Base-by-base conservation (phyloP, 2,888 invertebrate genomes). In the Leucophora obtusa region DNA sequence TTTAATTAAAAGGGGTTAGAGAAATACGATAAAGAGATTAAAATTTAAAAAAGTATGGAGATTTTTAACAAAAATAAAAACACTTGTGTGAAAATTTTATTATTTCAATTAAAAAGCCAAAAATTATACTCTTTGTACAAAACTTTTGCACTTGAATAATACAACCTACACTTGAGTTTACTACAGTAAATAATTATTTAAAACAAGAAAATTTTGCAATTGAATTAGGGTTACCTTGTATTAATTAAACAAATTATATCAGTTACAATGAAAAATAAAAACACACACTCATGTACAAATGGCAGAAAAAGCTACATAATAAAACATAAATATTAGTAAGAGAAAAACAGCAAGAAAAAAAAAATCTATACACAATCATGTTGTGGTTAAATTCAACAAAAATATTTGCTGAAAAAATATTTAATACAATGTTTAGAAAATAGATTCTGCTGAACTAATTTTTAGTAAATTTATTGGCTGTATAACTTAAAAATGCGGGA, bases 1-100 rank as follows among this genome's bases (percentile, higher is more conserved):
- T 60, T 71, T 53, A 66, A 71, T 66, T 66, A 58, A 77, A 77
- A 28, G 47, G 60, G 43, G 53, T 59, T 65, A 59, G 18, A 58
- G 15, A 56, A 56, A 63, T 33, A 15, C 24, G 35, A 15, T 51
- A 33, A 60, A 54, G 6, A 28, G 38, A 68, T n/a, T 14, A 17
- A 21, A n/a, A 18, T 33, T 58, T 15, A 35, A 4, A 2, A 58
- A 58, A 58, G 58, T 58, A 33, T 58, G 28, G 5, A n/a, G 21
- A 14, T 54, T 28, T 24, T 18, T n/a, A 58, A n/a, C 17, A 14
- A 65, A 53, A 33, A 6, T n/a, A 17, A 21, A 43, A 35, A 21
- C 54, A 18, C 24, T 68, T 56, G 21, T 24, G 11, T 47, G 43
- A 47, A 47, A 14, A 18, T 21, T 60, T n/a, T 43, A 38, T n/a